phyloP scores from a whole-genome alignment of 2,888 invertebrate species.

The Drosophila vallismaia region DNA sequence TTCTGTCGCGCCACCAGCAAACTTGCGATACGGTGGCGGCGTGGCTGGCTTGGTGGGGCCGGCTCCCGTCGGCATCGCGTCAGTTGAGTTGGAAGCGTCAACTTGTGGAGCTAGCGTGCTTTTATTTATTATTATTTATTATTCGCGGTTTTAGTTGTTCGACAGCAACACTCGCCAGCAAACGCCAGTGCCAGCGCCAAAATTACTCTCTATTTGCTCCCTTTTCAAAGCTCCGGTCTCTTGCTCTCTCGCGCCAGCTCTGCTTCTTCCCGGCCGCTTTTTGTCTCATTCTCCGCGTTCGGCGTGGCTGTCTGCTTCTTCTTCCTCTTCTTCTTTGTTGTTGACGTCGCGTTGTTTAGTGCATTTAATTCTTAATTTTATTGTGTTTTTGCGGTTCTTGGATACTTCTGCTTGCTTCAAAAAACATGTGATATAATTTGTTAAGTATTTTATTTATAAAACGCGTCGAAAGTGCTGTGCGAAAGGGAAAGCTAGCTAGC shows the following conservation, averaged over 20 bases:
- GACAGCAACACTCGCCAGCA: too few species aligned
- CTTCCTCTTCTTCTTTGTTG: constrained; percentile 22
- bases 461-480: constrained; percentile 11
- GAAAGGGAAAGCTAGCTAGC: constrained; percentile 3
- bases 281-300: constrained; percentile 10
- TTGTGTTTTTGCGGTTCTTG: constrained; percentile 19
- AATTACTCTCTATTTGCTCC: constrained; percentile 21
- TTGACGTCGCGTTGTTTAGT: constrained; percentile 40
- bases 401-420: constrained; percentile 31
- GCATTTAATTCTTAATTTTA: constrained; percentile 25
- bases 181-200: too few species aligned
- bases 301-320: constrained; percentile 37
- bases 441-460: constrained; percentile 74
- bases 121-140: constrained; percentile 50
- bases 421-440: constrained; percentile 74
- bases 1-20: constrained; percentile 26
- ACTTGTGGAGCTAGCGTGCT: constrained; percentile 66
- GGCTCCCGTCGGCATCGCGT: constrained; percentile 61
- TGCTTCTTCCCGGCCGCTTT: constrained; percentile 52
- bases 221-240: constrained; percentile 11
- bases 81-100: constrained; percentile 75
- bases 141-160: constrained; percentile 17
- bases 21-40: constrained; percentile 38
- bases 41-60: constrained; percentile 55
- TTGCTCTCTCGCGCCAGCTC: constrained; percentile 9